Percentiles rank a stretch among this genome's conserved stretches.
Conservation (phyloP, 2,797 vertebrate genomes). For the Sarcoramphus papa region DNA sequence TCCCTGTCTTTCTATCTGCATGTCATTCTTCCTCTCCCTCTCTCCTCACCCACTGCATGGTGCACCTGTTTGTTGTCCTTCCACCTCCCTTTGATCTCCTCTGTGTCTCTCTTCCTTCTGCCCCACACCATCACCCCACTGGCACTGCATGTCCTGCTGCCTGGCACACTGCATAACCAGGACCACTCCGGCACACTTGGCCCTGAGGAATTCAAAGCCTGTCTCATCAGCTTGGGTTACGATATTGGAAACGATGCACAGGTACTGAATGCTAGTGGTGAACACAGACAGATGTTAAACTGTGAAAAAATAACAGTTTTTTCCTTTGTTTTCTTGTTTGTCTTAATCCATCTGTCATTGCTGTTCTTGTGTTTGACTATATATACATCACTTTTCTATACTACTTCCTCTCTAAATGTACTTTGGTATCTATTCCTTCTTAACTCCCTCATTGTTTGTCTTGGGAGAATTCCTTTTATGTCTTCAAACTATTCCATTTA, state of each 20-base stretch:
- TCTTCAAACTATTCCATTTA: constrained; percentile 1
- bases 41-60: constrained; percentile 80
- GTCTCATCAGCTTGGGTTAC: constrained; percentile 99
- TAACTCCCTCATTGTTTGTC: neutral
- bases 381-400: neutral
- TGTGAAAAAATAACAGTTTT: constrained; percentile 75
- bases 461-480: constrained; percentile 14
- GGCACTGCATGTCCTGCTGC: constrained; percentile 82
- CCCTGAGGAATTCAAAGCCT: constrained; percentile 99
- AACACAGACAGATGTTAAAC: constrained; percentile 65
- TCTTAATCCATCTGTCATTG: constrained; percentile 61
- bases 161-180: constrained; percentile 81
- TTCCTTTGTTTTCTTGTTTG: constrained; percentile 73
- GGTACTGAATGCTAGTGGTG: constrained; percentile 84
- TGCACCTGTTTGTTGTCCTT: constrained; percentile 64
- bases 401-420: neutral
- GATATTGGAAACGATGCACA: constrained; percentile 99
- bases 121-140: constrained; percentile 73
- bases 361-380: constrained; percentile 41
- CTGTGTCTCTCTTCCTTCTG: constrained; percentile 1
- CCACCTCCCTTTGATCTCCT: constrained; percentile 31
- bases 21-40: constrained; percentile 55
- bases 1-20: constrained; percentile 70
- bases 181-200: constrained; percentile 99
- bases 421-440: neutral